Evolutionary conservation across 2,888 invertebrate species (phyloP).

Genomic region (Sclerodermus sp.): DNA sequence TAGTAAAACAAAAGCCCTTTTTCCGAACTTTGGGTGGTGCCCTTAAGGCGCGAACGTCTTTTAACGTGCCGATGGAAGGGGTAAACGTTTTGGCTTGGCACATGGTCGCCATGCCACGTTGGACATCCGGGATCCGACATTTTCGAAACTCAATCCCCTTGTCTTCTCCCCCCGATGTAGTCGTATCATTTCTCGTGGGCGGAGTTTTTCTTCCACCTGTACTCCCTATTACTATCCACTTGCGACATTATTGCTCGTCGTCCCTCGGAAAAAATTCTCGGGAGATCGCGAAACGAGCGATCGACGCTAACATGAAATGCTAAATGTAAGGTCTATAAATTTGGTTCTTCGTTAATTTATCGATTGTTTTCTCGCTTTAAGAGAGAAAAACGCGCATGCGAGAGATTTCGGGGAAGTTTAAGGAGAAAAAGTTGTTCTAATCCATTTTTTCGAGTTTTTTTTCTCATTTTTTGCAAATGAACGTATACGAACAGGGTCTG

Average conservation of each 20-base stretch:
- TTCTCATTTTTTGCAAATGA: constrained; percentile 28
- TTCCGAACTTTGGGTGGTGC: constrained; percentile 7
- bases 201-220: constrained; percentile 5
- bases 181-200: not conserved
- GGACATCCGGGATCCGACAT: not conserved
- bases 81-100: constrained; percentile 20
- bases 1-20: constrained; percentile 17
- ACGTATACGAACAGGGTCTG: constrained; percentile 38
- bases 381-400: no score
- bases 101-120: constrained; percentile 22
- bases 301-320: no score
- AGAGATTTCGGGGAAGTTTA: no score
- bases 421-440: no score
- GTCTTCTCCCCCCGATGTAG: not conserved
- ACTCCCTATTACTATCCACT: no score
- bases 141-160: not conserved
- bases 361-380: no score
- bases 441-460: constrained; percentile 14
- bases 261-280: no score
- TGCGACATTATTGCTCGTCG: no score
- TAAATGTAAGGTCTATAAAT: no score
- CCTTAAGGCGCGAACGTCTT: no score
- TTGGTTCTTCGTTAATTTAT: no score
- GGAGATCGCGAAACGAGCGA: no score
- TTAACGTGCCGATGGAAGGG: constrained; percentile 15